A percentile compares a stretch with the other conserved stretches of the same genome.
phyloP scores from a whole-genome alignment of 2,113 vertebrate species.

The Myxocyprinus asiaticus region DNA sequence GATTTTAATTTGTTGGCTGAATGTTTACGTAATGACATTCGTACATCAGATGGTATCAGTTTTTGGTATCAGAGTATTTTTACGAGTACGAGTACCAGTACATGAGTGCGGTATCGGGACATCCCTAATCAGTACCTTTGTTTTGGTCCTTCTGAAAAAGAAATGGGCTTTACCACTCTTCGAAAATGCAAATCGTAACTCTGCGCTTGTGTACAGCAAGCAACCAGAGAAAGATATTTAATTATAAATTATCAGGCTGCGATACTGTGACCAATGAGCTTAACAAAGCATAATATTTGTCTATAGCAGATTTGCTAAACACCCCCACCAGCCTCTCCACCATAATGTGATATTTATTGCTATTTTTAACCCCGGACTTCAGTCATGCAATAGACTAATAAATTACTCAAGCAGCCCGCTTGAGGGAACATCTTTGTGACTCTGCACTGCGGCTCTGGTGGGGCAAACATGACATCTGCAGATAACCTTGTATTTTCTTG shows the following conservation, averaged over 20 bases:
- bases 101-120: too few relatives aligned
- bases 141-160: neutral
- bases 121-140: neutral
- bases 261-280: conserved; percentile 66
- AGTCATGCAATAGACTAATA: conserved; percentile 68
- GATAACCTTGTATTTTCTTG: conserved; percentile 68
- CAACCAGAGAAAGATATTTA: conserved; percentile 35
- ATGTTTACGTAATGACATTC: too few relatives aligned
- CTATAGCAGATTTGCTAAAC: conserved; percentile 45
- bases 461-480: conserved; percentile 61
- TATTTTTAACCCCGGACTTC: conserved; percentile 63
- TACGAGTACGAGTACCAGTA: too few relatives aligned
- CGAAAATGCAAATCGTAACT: neutral
- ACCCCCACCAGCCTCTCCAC: conserved; percentile 38
- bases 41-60: too few relatives aligned
- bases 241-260: conserved; percentile 55
- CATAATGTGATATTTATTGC: conserved; percentile 66
- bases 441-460: conserved; percentile 41
- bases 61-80: too few relatives aligned
- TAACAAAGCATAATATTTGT: conserved; percentile 59
- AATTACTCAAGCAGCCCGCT: conserved; percentile 65
- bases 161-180: neutral
- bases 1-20: too few relatives aligned
- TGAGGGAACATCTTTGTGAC: conserved; percentile 65
- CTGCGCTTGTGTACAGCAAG: conserved; percentile 19